Percentiles rank a stretch among this genome's conserved stretches.
Evolutionary conservation across 2,113 vertebrate species (phyloP).

Genomic region (Toxostoma redivivum): DNA sequence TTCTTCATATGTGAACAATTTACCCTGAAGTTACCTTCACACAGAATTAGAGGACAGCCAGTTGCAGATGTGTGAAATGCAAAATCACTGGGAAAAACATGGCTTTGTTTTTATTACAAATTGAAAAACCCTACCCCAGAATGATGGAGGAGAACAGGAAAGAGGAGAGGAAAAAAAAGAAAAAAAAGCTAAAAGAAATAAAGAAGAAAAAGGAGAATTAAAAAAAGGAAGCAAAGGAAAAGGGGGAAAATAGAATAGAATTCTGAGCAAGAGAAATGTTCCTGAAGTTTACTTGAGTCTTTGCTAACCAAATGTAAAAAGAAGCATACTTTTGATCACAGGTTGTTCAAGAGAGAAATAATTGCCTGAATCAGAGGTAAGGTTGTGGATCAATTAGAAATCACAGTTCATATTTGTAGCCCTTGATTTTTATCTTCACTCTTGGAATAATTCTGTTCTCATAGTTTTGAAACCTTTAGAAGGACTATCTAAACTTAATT

Average conservation of each 20-base stretch:
- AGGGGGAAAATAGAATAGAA: not conserved
- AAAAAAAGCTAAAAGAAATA: accelerated
- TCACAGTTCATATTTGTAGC: not conserved
- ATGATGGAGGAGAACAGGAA: not conserved
- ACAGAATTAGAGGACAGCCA: not conserved
- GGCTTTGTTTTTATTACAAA: not conserved
- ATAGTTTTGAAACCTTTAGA: not conserved
- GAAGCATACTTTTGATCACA: not conserved
- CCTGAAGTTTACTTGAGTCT: not conserved
- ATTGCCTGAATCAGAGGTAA: not conserved
- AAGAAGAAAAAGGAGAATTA: accelerated
- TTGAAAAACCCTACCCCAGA: not conserved
- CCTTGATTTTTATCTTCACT: not conserved
- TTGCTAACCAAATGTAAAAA: not conserved
- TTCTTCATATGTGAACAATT: not conserved
- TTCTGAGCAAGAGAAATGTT: not conserved
- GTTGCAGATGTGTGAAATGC: not conserved
- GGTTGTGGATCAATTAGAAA: not conserved
- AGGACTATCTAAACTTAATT: not conserved
- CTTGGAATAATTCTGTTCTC: not conserved
- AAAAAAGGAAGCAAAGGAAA: accelerated
- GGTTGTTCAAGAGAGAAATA: not conserved
- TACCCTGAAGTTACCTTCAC: not conserved
- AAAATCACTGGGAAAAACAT: not conserved
- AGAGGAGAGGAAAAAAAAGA: no score